phyloP scores from a whole-genome alignment of 2,113 vertebrate species.

The Chloroceryle aenea region DNA sequence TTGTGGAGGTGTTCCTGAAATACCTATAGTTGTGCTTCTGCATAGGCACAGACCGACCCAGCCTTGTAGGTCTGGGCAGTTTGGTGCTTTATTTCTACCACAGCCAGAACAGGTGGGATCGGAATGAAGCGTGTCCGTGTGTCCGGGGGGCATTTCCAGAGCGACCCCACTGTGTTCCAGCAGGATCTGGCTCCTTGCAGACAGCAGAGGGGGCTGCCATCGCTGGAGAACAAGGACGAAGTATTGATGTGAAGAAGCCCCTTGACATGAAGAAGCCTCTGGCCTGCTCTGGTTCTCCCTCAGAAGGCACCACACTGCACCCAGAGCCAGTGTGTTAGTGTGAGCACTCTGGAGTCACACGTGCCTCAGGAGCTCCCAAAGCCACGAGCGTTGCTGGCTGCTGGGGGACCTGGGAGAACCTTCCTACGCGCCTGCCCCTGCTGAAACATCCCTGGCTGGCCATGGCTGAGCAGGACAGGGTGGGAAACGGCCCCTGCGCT shows the following conservation, averaged over 20 bases:
- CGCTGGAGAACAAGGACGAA: not conserved
- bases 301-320: accelerated
- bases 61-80: not conserved
- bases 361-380: not conserved
- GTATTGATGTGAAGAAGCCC: not conserved
- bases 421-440: accelerated
- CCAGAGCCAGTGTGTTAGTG: accelerated
- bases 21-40: not conserved
- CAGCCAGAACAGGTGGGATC: not conserved
- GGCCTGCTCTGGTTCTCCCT: not conserved
- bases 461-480: accelerated
- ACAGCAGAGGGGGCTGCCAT: not conserved
- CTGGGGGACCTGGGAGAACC: not conserved
- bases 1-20: not conserved
- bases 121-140: accelerated
- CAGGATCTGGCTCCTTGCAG: not conserved
- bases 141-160: not conserved
- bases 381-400: accelerated
- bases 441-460: not conserved
- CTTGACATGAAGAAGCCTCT: not conserved
- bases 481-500: accelerated
- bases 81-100: not conserved
- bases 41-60: not conserved
- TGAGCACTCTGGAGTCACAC: accelerated
- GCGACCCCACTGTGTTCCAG: not conserved